Percentiles rank a stretch among this genome's conserved stretches.
phyloP scores from a whole-genome alignment of 2,888 invertebrate genomes.

The Latrodectus elegans region DNA sequence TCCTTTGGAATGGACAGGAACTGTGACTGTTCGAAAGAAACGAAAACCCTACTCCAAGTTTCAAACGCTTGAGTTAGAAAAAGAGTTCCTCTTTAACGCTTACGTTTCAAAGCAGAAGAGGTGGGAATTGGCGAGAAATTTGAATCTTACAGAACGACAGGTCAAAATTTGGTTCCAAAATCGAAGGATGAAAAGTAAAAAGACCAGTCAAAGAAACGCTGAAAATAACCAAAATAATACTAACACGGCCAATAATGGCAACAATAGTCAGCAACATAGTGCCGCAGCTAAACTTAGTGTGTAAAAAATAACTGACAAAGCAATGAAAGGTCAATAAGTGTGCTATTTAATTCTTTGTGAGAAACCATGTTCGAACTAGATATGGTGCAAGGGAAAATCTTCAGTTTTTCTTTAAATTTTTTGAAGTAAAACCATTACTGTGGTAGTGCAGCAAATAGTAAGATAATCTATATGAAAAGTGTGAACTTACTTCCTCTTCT shows the following conservation, averaged over 20 bases:
- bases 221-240: slow-evolving; percentile 69
- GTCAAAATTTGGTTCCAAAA: slow-evolving; percentile 99
- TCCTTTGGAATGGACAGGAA: slow-evolving; percentile 69
- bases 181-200: slow-evolving; percentile 99
- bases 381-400: no score
- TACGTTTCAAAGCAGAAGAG: slow-evolving; percentile 99
- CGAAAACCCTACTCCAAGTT: slow-evolving; percentile 99
- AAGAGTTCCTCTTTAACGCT: slow-evolving; percentile 98
- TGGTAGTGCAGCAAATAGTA: no score
- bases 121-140: slow-evolving; percentile 97
- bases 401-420: no score
- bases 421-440: no score
- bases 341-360: no score
- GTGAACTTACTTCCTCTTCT: no score
- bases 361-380: no score
- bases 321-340: background rate
- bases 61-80: slow-evolving; percentile 97
- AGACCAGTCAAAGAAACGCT: slow-evolving; percentile 83
- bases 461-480: no score
- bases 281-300: slow-evolving; percentile 59
- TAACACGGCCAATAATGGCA: slow-evolving; percentile 54
- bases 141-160: slow-evolving; percentile 96
- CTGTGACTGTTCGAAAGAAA: slow-evolving; percentile 89
- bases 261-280: slow-evolving; percentile 54
- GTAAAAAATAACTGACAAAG: slow-evolving; percentile 20